These are phyloP conservation scores for Tursiops truncatus DNA, from an alignment of 2,113 vertebrate species.

Conservation along the genomic window DNA sequence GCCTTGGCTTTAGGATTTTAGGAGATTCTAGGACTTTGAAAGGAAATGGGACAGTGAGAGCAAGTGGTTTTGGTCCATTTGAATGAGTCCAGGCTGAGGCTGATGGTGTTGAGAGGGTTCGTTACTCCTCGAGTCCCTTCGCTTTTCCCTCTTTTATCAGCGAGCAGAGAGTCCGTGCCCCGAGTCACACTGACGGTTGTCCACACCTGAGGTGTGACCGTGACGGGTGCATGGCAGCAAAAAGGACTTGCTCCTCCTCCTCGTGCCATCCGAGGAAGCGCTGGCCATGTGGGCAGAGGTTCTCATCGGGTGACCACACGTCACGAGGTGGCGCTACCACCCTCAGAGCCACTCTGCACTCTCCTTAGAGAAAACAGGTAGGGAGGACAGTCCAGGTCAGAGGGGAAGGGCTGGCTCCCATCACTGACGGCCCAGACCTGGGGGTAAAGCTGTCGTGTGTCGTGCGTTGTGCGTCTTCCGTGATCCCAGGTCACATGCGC, in stretches of 20 bases:
- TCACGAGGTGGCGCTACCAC: too few relatives aligned
- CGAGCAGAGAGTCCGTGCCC: background rate
- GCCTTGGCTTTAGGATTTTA: background rate
- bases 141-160: background rate
- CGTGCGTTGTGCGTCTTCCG: too few relatives aligned
- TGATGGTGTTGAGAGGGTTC: background rate
- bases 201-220: background rate
- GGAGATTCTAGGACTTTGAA: background rate
- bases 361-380: too few relatives aligned
- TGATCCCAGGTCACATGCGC: background rate
- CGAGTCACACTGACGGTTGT: too few relatives aligned
- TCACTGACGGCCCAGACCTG: too few relatives aligned
- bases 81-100: background rate
- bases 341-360: too few relatives aligned
- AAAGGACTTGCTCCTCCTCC: background rate
- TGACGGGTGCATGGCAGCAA: background rate
- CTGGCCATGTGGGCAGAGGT: background rate
- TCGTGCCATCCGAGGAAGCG: background rate
- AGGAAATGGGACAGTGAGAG: background rate
- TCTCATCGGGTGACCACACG: too few relatives aligned
- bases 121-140: background rate
- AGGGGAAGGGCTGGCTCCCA: too few relatives aligned
- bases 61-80: background rate
- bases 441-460: too few relatives aligned
- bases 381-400: too few relatives aligned